Conservation (phyloP, 1,140 invertebrate genomes). For the Bathynomus jamesi region DNA sequence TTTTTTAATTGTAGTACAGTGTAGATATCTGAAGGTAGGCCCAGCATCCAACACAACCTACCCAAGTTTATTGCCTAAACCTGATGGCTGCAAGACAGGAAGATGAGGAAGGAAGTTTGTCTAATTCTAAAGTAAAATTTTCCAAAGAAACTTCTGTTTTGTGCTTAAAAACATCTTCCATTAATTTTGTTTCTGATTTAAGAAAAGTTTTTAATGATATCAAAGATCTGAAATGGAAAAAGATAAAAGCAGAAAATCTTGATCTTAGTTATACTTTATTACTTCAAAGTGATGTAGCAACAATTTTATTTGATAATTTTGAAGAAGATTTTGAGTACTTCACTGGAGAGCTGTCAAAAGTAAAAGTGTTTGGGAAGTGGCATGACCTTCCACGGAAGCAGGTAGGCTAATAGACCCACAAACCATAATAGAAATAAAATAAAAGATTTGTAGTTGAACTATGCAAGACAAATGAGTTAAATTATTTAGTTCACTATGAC, state of each 20-base stretch:
- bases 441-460: not conserved
- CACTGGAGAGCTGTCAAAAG: slow-evolving; percentile 52
- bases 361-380: slow-evolving; percentile 59
- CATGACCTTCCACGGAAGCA: slow-evolving; percentile 59
- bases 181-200: no score
- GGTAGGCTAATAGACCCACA: no score
- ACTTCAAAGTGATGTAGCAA: slow-evolving; percentile 44
- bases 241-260: slow-evolving; percentile 47
- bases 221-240: slow-evolving; percentile 45
- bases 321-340: slow-evolving; percentile 53
- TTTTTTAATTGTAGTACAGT: no score
- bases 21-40: no score
- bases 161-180: no score
- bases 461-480: not conserved
- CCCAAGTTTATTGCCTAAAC: no score
- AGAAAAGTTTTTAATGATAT: no score
- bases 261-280: slow-evolving; percentile 49
- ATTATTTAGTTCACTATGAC: not conserved
- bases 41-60: no score
- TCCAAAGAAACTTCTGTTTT: no score
- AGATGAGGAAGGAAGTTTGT: no score
- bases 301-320: slow-evolving; percentile 45
- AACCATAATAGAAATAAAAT: not conserved
- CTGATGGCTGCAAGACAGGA: no score
- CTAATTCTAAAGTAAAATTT: no score